Percentiles rank a stretch among this genome's conserved stretches.
Conservation (phyloP, 1,140 invertebrate genomes). For the Eufriesea mexicana region DNA sequence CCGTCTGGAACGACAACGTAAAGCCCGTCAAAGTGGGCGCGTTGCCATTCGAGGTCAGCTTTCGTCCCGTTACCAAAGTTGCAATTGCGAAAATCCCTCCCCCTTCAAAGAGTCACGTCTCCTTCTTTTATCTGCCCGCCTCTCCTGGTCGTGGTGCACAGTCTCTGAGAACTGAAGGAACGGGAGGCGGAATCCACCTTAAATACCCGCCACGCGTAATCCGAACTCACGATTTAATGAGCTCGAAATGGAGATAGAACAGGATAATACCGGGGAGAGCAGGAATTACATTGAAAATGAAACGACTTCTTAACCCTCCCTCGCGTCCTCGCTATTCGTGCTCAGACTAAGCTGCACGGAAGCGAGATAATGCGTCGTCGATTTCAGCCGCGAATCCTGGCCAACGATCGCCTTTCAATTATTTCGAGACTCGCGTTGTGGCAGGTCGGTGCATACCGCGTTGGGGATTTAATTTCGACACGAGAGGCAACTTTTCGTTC, state of each 20-base stretch:
- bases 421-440: not conserved
- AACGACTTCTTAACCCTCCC: not conserved
- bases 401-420: constrained; percentile 8
- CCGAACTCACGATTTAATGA: constrained; percentile 43
- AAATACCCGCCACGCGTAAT: constrained; percentile 34
- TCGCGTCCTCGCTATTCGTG: not conserved
- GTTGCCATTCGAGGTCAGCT: constrained; percentile 2
- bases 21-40: not conserved
- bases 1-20: not conserved
- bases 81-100: constrained; percentile 24
- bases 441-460: not conserved
- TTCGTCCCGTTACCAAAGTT: constrained; percentile 12
- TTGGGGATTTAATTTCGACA: too few species aligned
- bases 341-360: not conserved
- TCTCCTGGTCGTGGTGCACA: too few species aligned
- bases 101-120: not conserved
- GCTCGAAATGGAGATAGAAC: constrained; percentile 24
- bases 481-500: too few species aligned
- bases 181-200: constrained; percentile 1
- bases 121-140: not conserved
- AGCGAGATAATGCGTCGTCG: not conserved
- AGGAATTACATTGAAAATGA: constrained; percentile 45
- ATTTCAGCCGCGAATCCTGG: not conserved
- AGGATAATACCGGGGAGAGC: constrained; percentile 11
- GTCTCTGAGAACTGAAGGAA: too few species aligned